A percentile compares a stretch with the other conserved stretches of the same genome.
Conservation (phyloP, 2,113 vertebrate species). For the Callionymus lyra region DNA sequence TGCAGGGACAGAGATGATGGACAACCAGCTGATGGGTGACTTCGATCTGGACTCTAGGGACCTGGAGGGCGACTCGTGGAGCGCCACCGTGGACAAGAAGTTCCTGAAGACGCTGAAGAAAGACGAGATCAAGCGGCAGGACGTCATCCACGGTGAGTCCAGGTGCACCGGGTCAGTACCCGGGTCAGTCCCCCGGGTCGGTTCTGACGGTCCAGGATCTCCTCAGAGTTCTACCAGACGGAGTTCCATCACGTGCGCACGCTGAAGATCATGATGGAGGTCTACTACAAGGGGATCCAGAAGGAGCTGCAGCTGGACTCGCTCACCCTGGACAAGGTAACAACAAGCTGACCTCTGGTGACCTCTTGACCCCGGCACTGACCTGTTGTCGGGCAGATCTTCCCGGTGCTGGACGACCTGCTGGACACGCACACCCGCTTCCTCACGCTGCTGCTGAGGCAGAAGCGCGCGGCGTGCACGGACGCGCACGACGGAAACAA, state of each 20-base stretch:
- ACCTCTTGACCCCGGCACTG: no score
- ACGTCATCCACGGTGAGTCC: constrained; percentile 84
- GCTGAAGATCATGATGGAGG: constrained; percentile 85
- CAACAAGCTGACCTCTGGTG: no score
- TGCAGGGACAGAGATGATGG: constrained; percentile 84
- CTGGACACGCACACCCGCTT: constrained; percentile 80
- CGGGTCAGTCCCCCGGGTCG: neutral
- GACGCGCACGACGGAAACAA: constrained; percentile 67
- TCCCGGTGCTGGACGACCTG: constrained; percentile 81
- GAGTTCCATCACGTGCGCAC: constrained; percentile 90
- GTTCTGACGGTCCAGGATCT: neutral
- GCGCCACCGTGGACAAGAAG: constrained; percentile 76
- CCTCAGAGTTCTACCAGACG: constrained; percentile 80
- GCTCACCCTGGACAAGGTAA: constrained; percentile 72
- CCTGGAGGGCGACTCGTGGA: constrained; percentile 89
- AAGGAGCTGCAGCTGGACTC: constrained; percentile 79
- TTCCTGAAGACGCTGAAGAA: constrained; percentile 81
- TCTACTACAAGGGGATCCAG: constrained; percentile 80
- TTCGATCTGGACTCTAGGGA: constrained; percentile 80
- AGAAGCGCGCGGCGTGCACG: constrained; percentile 66
- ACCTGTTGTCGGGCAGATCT: constrained; percentile 50
- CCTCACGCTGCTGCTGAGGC: constrained; percentile 78
- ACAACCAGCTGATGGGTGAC: constrained; percentile 86
- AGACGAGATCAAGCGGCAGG: constrained; percentile 83
- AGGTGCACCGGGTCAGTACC: neutral